A percentile compares a stretch with the other conserved stretches of the same genome.
Evolutionary conservation across 2,797 vertebrate species (phyloP).

Genomic region (Naso thynnoides): DNA sequence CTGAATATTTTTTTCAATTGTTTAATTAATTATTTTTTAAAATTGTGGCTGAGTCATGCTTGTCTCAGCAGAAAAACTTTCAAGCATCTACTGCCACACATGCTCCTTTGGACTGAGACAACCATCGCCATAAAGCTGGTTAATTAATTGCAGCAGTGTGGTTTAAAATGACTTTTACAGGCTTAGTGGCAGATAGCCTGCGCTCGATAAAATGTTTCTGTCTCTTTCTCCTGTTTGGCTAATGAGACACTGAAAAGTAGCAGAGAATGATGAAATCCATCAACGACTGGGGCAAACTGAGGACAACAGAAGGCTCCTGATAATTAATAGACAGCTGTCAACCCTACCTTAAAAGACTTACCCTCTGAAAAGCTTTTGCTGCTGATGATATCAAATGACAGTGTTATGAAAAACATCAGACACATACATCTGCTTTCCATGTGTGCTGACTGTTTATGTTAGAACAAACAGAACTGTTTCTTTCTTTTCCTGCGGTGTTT

Average conservation of each 20-base stretch:
- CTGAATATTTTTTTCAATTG: background rate
- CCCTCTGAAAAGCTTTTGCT: background rate
- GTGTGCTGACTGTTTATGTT: background rate
- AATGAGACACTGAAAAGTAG: background rate
- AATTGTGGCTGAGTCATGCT: background rate
- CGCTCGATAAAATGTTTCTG: background rate
- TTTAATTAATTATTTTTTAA: background rate
- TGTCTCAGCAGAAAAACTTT: background rate
- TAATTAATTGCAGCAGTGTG: background rate
- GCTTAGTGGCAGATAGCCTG: background rate
- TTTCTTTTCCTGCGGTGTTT: background rate
- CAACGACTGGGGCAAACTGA: background rate
- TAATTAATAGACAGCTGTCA: background rate
- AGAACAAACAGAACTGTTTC: background rate
- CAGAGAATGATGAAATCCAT: background rate
- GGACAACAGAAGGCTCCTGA: background rate
- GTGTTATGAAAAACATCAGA: background rate
- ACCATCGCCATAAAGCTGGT: background rate
- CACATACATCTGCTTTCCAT: background rate
- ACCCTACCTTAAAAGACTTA: background rate
- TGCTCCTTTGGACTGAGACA: background rate
- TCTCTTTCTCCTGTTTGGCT: conserved; percentile 16
- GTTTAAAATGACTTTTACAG: conserved; percentile 10
- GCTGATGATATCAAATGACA: background rate
- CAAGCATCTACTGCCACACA: background rate